These are phyloP conservation scores for Emydocephalus ijimae DNA, from an alignment of 2,113 vertebrate species.

Conservation along the genomic window DNA sequence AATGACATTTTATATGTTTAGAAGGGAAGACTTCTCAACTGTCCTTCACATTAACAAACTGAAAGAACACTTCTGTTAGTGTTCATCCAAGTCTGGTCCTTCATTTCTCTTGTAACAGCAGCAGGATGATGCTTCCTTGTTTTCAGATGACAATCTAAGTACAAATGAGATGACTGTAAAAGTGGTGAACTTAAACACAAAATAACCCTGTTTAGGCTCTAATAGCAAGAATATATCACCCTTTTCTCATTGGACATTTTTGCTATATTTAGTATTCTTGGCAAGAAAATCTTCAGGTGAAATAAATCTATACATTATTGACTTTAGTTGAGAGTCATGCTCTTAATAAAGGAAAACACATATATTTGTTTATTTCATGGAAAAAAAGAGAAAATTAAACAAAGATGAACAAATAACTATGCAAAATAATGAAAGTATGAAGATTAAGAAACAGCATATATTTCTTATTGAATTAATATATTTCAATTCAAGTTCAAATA, in stretches of 20 bases:
- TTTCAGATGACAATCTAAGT: constrained; percentile 29
- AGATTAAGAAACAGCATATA: neutral
- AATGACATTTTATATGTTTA: constrained; percentile 38
- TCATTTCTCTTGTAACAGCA: constrained; percentile 36
- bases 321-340: neutral
- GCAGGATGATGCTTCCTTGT: constrained; percentile 5
- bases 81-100: constrained; percentile 36
- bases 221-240: neutral
- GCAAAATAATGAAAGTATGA: neutral
- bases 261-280: neutral
- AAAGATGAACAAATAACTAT: neutral
- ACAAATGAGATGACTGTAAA: constrained; percentile 20
- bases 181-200: constrained; percentile 36
- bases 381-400: neutral
- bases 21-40: constrained; percentile 48
- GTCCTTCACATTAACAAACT: constrained; percentile 49
- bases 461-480: neutral
- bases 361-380: neutral
- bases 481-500: neutral
- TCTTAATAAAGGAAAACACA: neutral
- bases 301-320: constrained; percentile 19
- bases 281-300: neutral
- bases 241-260: neutral
- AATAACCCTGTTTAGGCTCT: neutral
- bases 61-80: constrained; percentile 45